These are phyloP conservation scores for Monarcha castaneiventris DNA, from an alignment of 2,113 vertebrate genomes.

Conservation along the genomic window DNA sequence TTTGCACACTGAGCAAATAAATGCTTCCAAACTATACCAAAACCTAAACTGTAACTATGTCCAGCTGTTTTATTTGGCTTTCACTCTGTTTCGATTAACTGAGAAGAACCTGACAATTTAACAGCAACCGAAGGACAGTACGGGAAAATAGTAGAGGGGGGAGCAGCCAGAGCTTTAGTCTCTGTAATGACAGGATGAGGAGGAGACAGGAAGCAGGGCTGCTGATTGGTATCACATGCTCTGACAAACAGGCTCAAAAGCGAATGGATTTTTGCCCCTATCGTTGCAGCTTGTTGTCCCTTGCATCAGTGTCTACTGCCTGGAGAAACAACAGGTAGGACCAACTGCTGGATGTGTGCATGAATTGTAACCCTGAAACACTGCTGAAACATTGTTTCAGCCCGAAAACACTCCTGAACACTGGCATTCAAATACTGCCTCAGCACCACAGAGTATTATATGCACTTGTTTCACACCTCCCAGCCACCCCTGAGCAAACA, in stretches of 20 bases:
- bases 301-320: neutral
- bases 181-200: neutral
- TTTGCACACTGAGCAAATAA: neutral
- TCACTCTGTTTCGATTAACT: neutral
- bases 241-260: neutral
- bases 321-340: neutral
- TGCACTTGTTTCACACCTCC: neutral
- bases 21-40: neutral
- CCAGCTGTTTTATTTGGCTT: neutral
- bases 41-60: fast-evolving
- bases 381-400: neutral
- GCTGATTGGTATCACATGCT: neutral
- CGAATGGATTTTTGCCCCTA: neutral
- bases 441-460: neutral
- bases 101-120: neutral
- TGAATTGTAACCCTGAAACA: neutral
- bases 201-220: neutral
- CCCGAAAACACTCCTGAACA: neutral
- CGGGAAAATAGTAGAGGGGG: neutral
- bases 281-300: neutral
- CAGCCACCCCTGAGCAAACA: neutral
- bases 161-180: neutral
- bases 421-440: neutral
- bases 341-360: neutral
- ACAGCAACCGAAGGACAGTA: neutral